Conservation (phyloP, 1,140 invertebrate species). For the Leptopilina boulardi region DNA sequence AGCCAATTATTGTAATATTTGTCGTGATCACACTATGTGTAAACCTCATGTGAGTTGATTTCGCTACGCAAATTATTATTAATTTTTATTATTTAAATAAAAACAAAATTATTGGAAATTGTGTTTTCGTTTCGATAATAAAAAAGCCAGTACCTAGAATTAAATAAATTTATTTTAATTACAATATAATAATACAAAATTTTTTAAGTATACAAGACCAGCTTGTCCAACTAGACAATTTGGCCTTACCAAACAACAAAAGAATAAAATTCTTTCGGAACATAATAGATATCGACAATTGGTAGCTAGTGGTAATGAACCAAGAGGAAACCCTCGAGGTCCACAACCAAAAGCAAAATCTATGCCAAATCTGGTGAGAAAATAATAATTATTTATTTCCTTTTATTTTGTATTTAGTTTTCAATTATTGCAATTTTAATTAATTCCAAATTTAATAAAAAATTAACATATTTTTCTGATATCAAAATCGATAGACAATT, state of each 20-base stretch:
- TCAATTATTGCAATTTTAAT: too few species aligned
- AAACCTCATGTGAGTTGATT: not conserved
- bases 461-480: too few species aligned
- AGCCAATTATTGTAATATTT: not conserved
- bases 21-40: slow-evolving; percentile 15
- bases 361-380: slow-evolving; percentile 73
- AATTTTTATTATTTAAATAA: too few species aligned
- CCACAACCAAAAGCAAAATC: slow-evolving; percentile 74
- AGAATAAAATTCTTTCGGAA: slow-evolving; percentile 52
- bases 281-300: slow-evolving; percentile 71
- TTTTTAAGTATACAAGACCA: not conserved
- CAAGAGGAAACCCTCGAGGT: slow-evolving; percentile 70
- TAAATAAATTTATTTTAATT: too few species aligned
- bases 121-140: too few species aligned
- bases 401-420: too few species aligned
- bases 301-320: slow-evolving; percentile 72
- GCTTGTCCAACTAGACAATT: not conserved
- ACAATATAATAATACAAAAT: too few species aligned
- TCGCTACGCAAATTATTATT: too few species aligned
- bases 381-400: not conserved
- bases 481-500: too few species aligned
- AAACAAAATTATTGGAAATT: too few species aligned
- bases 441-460: too few species aligned
- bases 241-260: not conserved
- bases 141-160: too few species aligned